These are phyloP conservation scores for Montipora capricornis DNA, from an alignment of 64 coral and sea anemone genomes.

Conservation along the genomic window DNA sequence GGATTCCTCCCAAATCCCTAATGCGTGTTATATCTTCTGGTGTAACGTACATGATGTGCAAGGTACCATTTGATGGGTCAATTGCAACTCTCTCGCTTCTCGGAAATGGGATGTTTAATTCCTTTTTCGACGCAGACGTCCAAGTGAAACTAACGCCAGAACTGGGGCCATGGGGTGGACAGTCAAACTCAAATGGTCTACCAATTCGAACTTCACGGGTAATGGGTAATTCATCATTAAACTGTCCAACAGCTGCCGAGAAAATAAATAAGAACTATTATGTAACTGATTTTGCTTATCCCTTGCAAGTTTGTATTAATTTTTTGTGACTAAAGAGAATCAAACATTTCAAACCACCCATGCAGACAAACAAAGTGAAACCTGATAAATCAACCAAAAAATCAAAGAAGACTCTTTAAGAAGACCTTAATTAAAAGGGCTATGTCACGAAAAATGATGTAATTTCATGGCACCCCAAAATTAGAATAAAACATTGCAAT, in stretches of 20 bases:
- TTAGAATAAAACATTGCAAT: no score
- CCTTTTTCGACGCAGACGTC: not conserved
- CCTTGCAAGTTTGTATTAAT: no score
- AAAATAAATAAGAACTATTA: not conserved
- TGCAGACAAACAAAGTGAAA: no score
- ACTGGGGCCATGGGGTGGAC: not conserved
- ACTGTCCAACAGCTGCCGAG: not conserved
- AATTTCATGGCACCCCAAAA: no score
- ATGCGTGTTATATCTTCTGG: conserved; percentile 1
- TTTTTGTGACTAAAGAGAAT: no score
- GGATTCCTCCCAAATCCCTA: not conserved
- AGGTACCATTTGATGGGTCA: conserved; percentile 3
- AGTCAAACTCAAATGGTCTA: not conserved
- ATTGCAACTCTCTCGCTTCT: not conserved
- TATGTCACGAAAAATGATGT: no score
- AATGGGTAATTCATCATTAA: not conserved
- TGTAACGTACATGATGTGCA: conserved; percentile 27
- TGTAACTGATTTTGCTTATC: no score
- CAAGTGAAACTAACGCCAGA: conserved; percentile 6
- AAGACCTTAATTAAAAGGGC: no score
- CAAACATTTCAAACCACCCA: no score
- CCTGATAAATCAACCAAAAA: no score
- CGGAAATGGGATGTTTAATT: not conserved
- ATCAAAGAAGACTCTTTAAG: no score
- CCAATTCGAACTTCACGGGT: not conserved